Conservation (phyloP, 2,888 invertebrate genomes). For the Dasypogon diadema region DNA sequence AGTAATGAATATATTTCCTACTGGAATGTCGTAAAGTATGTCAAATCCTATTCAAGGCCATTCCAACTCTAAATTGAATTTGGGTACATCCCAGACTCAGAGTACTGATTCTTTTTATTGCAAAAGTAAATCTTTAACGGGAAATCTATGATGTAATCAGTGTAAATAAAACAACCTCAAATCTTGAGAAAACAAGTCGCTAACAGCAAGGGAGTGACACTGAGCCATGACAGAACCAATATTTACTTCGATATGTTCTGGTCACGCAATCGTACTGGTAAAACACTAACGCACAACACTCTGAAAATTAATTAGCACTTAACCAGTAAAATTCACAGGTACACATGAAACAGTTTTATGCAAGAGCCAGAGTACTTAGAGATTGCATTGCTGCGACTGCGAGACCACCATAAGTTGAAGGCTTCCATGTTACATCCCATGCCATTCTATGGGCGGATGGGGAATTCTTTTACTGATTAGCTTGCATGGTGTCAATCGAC, state of each 20-base stretch:
- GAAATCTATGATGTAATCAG: constrained; percentile 32
- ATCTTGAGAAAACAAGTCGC: constrained; percentile 19
- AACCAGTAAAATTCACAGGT: constrained; percentile 26
- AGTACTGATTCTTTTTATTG: neutral
- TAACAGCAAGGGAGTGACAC: constrained; percentile 31
- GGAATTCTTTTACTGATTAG: neutral
- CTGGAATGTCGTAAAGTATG: no score
- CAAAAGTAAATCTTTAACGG: constrained; percentile 20
- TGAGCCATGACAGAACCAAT: constrained; percentile 16
- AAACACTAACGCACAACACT: constrained; percentile 11
- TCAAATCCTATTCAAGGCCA: no score
- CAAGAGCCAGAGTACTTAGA: neutral
- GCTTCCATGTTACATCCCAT: neutral
- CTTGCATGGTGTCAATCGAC: neutral
- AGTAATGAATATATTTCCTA: no score
- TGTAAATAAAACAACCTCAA: constrained; percentile 21
- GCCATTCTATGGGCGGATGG: neutral
- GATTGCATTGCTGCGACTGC: no score
- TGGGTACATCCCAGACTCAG: no score
- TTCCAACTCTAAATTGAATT: no score
- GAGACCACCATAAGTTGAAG: neutral
- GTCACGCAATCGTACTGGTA: constrained; percentile 35
- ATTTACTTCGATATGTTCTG: constrained; percentile 36
- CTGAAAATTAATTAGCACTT: constrained; percentile 42
- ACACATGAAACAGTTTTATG: constrained; percentile 42